Percentiles rank a stretch among this genome's conserved stretches.
phyloP scores from a whole-genome alignment of 2,113 vertebrate species.

The Clarias magur region DNA sequence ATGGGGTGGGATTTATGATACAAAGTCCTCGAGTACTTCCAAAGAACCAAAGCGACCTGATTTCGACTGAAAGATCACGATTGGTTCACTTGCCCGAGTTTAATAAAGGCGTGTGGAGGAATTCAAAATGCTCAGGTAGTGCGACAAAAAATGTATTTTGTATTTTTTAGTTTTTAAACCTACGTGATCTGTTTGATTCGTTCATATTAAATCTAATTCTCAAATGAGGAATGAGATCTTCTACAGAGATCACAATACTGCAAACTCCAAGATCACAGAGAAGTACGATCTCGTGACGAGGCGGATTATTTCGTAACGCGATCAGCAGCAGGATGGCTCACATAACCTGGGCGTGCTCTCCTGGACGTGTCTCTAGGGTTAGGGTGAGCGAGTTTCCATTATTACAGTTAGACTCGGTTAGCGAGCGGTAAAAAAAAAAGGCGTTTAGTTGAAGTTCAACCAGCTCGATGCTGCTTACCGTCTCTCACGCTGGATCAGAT shows the following conservation, averaged over 20 bases:
- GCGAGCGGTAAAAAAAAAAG: not conserved
- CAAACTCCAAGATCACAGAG: not conserved
- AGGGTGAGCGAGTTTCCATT: too few relatives aligned
- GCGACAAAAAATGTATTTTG: not conserved
- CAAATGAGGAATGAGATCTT: not conserved
- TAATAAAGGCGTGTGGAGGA: not conserved
- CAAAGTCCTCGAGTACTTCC: not conserved
- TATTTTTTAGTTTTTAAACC: too few relatives aligned
- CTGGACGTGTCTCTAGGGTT: not conserved
- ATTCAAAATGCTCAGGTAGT: not conserved
- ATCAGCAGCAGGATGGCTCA: not conserved
- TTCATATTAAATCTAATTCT: not conserved
- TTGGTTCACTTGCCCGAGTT: not conserved
- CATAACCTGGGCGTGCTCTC: not conserved
- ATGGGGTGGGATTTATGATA: not conserved
- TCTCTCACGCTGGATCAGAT: not conserved
- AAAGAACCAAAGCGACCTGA: not conserved
- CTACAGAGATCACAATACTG: not conserved
- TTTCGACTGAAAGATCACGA: not conserved
- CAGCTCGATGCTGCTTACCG: not conserved
- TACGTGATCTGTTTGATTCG: not conserved
- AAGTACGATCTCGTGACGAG: not conserved
- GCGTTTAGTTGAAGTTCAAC: constrained; percentile 20
- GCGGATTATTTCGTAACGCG: not conserved
- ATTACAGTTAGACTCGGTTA: not conserved